Evolutionary conservation across 2,888 invertebrate genomes (phyloP).

Genomic region (Euzophera pinguis): DNA sequence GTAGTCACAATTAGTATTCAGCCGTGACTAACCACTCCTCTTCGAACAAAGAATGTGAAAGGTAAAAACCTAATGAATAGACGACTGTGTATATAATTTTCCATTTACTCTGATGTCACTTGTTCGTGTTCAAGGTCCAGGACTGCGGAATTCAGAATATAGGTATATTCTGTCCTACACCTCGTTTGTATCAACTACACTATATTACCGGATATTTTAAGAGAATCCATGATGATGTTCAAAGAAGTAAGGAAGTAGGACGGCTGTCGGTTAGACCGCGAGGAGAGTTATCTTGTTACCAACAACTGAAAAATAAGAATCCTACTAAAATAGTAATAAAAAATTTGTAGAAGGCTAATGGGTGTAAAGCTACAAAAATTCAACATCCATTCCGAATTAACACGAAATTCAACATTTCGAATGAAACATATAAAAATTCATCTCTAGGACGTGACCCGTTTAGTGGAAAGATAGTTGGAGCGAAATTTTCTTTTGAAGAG

Average conservation of each 20-base stretch:
- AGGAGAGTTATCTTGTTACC: too few relatives aligned
- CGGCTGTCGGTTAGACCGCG: too few relatives aligned
- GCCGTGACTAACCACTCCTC: conserved; percentile 15
- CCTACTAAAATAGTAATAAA: too few relatives aligned
- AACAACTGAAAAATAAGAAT: too few relatives aligned
- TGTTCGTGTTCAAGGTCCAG: conserved; percentile 1
- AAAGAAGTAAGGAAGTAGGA: too few relatives aligned
- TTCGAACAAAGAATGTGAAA: conserved; percentile 13
- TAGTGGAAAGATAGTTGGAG: conserved; percentile 47
- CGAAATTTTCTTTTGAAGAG: conserved; percentile 55
- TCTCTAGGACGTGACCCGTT: conserved; percentile 46
- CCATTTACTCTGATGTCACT: conserved; percentile 14
- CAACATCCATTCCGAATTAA: not conserved
- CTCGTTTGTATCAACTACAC: too few relatives aligned
- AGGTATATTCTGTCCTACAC: too few relatives aligned
- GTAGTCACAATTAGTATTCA: conserved; percentile 1
- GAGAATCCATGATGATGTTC: too few relatives aligned
- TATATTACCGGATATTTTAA: too few relatives aligned
- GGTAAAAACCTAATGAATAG: conserved; percentile 11
- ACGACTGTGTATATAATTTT: conserved; percentile 6
- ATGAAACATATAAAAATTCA: conserved; percentile 18
- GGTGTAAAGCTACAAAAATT: not conserved
- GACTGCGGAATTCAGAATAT: not conserved
- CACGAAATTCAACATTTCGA: conserved; percentile 9
- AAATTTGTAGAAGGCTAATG: too few relatives aligned